These are phyloP conservation scores for Ammodytes dubius DNA, from an alignment of 2,113 vertebrate species.

Conservation along the genomic window DNA sequence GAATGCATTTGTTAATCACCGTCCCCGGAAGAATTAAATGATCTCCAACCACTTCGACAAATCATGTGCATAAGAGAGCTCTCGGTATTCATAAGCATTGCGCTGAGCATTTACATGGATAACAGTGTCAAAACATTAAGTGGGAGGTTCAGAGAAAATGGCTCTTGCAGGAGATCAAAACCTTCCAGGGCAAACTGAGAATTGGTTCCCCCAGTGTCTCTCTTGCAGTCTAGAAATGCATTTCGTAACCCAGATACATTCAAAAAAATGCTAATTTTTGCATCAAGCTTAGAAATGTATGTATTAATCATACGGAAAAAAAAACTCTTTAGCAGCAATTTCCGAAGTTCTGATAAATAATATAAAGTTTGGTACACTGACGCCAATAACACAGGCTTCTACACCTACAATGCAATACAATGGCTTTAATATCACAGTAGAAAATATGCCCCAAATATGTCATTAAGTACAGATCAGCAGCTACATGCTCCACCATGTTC, in stretches of 20 bases:
- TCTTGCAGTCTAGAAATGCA: slow-evolving; percentile 23
- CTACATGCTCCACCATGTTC: background rate
- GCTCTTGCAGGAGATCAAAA: slow-evolving; percentile 72
- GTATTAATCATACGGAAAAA: slow-evolving; percentile 6
- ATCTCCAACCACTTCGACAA: slow-evolving; percentile 74
- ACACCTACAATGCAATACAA: background rate
- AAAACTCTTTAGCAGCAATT: background rate
- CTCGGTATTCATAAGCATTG: slow-evolving; percentile 69
- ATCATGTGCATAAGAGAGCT: slow-evolving; percentile 71
- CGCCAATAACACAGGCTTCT: background rate
- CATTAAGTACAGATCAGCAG: no score
- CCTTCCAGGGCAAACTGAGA: slow-evolving; percentile 44
- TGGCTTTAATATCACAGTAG: background rate
- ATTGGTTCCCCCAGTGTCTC: slow-evolving; percentile 44
- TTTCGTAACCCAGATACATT: slow-evolving; percentile 39
- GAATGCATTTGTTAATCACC: slow-evolving; percentile 78
- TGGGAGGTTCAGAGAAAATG: slow-evolving; percentile 79
- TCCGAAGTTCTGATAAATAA: background rate
- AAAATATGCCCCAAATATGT: background rate
- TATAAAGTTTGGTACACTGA: background rate
- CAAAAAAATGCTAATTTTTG: slow-evolving; percentile 7
- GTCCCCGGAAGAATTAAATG: slow-evolving; percentile 76
- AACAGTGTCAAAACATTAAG: slow-evolving; percentile 79
- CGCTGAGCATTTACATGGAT: slow-evolving; percentile 72
- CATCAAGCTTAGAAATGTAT: background rate